Evolutionary conservation across 2,888 invertebrate species (phyloP), one percentile per base, ranked within the genome.

Genomic region (Drosophila pseudotalamancana): DNA sequence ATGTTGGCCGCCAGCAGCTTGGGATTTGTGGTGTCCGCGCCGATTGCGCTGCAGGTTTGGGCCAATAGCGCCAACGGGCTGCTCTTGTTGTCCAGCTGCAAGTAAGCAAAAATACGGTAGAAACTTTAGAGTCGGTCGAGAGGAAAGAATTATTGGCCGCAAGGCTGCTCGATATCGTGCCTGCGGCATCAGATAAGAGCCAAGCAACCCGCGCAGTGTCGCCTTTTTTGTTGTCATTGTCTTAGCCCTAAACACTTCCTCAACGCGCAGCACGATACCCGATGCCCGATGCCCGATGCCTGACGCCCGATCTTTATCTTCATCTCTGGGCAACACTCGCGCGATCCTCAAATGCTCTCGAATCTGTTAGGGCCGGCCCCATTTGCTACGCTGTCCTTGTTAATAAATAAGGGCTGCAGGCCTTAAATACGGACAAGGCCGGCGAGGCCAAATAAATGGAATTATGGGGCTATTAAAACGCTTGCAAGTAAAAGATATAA

Each of bases 1-100:
- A 95, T 94, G 60, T 95, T 94, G 67, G 95, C 94, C 75, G 95
- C 94, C 79, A 96, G 92, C 62, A 96, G 92, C 88, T 96, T 95
- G 53, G 95, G 94, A 90, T 95, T 95, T 49, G 97, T 95, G 21
- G 96, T 93, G 92, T 98, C 98, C 4, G 96, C 95, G 72, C 98
- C 99, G 89, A 99, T 99, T 90, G 98, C 98, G 91, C 98, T 98
- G 93, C 99, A 99, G 53, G 99, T 99, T 92, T 98, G 98, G 50
- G 98, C 98, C 87, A 99, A 93, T 67, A 99, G 93, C 45, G 98
- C 98, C 91, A 99, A 92, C 14, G 99, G 99, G 92, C 98, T 98
- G 93, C 98, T 98, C 93, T 98, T 98, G 75, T 98, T 97, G 93
- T 98, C 98, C 94, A 98, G 93, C 98, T 98, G 95, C 77, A 96